These are phyloP conservation scores for Sphenopsis melanotis DNA, from an alignment of 2,797 vertebrate species.

Conservation along the genomic window DNA sequence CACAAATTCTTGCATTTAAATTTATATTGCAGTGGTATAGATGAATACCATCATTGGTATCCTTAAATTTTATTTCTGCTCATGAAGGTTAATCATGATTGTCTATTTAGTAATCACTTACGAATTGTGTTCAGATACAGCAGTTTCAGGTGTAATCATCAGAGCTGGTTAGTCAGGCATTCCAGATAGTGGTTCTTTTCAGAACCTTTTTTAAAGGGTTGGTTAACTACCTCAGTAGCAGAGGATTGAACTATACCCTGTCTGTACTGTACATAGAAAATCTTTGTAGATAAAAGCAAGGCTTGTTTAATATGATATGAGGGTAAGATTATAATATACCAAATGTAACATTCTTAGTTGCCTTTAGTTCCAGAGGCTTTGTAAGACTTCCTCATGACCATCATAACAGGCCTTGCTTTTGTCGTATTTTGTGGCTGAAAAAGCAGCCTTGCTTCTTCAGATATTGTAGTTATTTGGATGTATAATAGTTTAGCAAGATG, in stretches of 20 bases:
- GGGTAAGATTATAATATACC: constrained; percentile 94
- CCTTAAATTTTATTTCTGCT: constrained; percentile 81
- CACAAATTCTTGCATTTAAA: constrained; percentile 75
- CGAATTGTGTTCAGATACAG: constrained; percentile 86
- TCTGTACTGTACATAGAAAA: constrained; percentile 99
- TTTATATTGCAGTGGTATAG: constrained; percentile 77
- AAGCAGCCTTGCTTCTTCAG: constrained; percentile 99
- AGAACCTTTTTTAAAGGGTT: constrained; percentile 99
- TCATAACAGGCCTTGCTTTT: constrained; percentile 98
- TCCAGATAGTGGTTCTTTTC: constrained; percentile 99
- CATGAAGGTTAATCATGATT: constrained; percentile 85
- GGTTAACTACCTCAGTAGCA: constrained; percentile 99
- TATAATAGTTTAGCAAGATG: constrained; percentile 99
- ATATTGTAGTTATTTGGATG: constrained; percentile 99
- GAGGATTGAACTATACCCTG: constrained; percentile 99
- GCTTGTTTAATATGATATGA: constrained; percentile 99
- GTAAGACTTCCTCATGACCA: constrained; percentile 95
- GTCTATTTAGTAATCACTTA: constrained; percentile 84
- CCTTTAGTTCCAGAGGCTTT: constrained; percentile 98
- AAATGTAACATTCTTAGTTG: constrained; percentile 98
- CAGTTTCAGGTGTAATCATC: constrained; percentile 99
- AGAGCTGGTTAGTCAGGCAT: constrained; percentile 99
- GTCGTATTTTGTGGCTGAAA: constrained; percentile 99
- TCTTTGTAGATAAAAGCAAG: constrained; percentile 99
- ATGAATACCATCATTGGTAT: constrained; percentile 79